A percentile compares a stretch with the other conserved stretches of the same genome.
Conservation (phyloP, 1,140 invertebrate genomes). For the Philotrypesis tridentata region DNA sequence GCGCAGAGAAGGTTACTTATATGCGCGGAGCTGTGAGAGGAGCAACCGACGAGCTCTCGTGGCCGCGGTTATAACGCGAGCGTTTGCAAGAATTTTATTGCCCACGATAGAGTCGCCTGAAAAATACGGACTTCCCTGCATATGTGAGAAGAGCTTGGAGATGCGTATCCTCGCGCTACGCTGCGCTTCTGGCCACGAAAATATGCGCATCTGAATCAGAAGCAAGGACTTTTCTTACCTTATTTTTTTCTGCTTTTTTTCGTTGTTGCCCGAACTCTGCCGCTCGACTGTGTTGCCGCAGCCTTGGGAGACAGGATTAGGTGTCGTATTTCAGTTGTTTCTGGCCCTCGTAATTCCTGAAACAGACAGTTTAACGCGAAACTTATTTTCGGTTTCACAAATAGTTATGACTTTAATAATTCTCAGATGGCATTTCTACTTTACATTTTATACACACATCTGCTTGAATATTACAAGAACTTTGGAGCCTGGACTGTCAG, state of each 20-base stretch:
- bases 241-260: not conserved
- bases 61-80: not conserved
- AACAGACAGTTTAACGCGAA: not conserved
- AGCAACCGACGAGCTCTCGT: not conserved
- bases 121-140: conserved; percentile 4
- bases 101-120: not conserved
- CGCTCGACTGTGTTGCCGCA: not conserved
- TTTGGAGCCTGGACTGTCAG: no score
- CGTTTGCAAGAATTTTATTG: conserved; percentile 38
- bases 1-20: conserved; percentile 68
- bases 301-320: conserved; percentile 15
- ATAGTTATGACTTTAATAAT: no score
- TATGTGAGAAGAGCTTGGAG: not conserved
- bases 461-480: no score
- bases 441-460: no score
- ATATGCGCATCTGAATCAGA: conserved; percentile 31
- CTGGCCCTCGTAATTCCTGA: not conserved
- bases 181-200: not conserved
- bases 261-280: not conserved
- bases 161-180: not conserved
- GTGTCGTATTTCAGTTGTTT: not conserved
- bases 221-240: conserved; percentile 22
- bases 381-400: not conserved
- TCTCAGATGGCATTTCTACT: no score
- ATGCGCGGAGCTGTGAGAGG: conserved; percentile 8